Evolutionary conservation across 2,888 invertebrate species (phyloP), one percentile per base, ranked within the genome.

Genomic region (Aproaerema taeniolella): DNA sequence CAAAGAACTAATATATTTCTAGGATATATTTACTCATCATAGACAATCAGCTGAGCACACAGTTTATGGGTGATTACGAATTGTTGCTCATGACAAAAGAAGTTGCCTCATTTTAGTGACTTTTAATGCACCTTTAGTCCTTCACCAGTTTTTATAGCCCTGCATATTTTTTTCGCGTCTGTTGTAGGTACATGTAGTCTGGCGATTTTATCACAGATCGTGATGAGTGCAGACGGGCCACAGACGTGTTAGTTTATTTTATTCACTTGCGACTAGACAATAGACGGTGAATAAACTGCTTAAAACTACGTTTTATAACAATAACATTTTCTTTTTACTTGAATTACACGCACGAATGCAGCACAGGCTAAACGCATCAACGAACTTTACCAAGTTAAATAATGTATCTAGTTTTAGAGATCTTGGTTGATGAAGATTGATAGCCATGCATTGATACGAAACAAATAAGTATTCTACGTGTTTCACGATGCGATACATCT

Each of bases 221-320:
- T 35, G 26, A 26, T 14, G 15, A 31, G 8, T 31, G 31, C 31
- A 31, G 31, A 14, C 31, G 15, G 16, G 4, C 16, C 31, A 16
- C 31, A 31, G 31, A 16, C 35, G 2, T 16, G 15, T 17, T 38
- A 13, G 31, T 20, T 29, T 37, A 37, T 31, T 25, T n/a, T 20
- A 31, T 30, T 38, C 15, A 26, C 9, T 31, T 14, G 7, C 14
- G 28, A 28, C 39, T 30, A 39, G 32, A 39, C 39, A 28, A 32
- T 32, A 39, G 39, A 39, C 39, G 39, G 39, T 39, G 28, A 39
- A 32, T 39, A 39, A 39, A 39, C 39, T 32, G 32, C 28, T 38
- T 25, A 31, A 31, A 38, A 5, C 14, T 11, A 12, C 29, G 10
- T 26, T 26, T n/a, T 9, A 26, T 26, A 3, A 26, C 26, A 26